Percentiles rank a stretch among this genome's conserved stretches.
Evolutionary conservation across 2,888 invertebrate species (phyloP).

Genomic region (Calameuta idolon): DNA sequence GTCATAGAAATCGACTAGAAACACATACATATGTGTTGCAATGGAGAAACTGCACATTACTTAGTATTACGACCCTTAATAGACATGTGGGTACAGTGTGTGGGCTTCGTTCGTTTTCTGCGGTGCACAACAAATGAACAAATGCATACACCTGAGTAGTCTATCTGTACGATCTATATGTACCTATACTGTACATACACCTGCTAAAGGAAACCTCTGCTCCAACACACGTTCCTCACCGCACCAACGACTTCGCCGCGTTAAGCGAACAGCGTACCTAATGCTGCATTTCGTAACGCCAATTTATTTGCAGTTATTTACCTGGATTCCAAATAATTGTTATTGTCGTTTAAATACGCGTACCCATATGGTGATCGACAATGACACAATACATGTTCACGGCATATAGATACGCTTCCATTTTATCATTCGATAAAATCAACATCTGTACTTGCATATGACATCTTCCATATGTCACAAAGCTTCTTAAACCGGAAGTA

Average conservation of each 20-base stretch:
- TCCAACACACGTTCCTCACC: neutral
- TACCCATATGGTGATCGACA: neutral
- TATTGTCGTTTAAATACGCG: neutral
- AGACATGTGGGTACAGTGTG: constrained; percentile 5
- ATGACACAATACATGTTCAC: neutral
- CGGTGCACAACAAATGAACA: neutral
- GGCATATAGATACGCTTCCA: neutral
- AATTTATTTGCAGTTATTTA: constrained; percentile 40
- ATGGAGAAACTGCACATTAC: constrained; percentile 32
- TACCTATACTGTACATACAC: neutral
- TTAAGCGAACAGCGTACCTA: constrained; percentile 5
- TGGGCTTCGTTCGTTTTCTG: neutral
- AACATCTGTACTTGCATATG: neutral
- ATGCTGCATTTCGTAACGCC: constrained; percentile 31
- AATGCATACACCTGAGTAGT: neutral
- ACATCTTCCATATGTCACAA: neutral
- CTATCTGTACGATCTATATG: neutral
- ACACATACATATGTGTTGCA: constrained; percentile 38
- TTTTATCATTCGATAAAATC: neutral
- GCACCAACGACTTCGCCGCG: neutral
- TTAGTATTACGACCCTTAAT: constrained; percentile 31
- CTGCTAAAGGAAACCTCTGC: neutral
- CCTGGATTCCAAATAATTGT: constrained; percentile 29
- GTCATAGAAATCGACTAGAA: constrained; percentile 14
- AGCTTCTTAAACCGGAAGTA: neutral